Evolutionary conservation across 2,888 invertebrate species (phyloP).

Genomic region (Platypus cylindrus): DNA sequence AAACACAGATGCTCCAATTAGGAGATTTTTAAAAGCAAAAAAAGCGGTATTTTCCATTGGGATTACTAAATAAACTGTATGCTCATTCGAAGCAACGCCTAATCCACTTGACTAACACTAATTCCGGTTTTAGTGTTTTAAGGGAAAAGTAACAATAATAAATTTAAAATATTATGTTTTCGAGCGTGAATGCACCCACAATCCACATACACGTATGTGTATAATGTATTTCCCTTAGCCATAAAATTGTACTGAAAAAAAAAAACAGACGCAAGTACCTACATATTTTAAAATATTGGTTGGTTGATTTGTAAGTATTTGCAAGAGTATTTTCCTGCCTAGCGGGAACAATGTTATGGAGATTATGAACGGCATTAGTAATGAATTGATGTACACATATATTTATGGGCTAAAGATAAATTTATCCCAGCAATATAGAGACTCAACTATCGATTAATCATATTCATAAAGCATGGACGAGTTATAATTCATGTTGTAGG

Average conservation of each 20-base stretch:
- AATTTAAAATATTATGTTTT: constrained; percentile 7
- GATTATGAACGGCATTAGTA: constrained; percentile 6
- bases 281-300: constrained; percentile 5
- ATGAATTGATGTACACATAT: constrained; percentile 9
- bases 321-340: too few relatives aligned
- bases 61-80: constrained; percentile 1
- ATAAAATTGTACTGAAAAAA: too few relatives aligned
- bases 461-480: constrained; percentile 6
- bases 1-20: too few relatives aligned
- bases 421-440: constrained; percentile 7
- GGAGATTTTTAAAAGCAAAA: background rate
- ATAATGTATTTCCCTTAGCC: too few relatives aligned
- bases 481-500: constrained; percentile 6
- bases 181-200: constrained; percentile 1
- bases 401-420: constrained; percentile 9
- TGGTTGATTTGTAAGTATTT: constrained; percentile 7
- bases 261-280: too few relatives aligned
- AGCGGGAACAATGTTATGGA: constrained; percentile 1
- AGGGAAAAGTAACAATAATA: constrained; percentile 8
- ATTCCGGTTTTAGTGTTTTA: constrained; percentile 10
- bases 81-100: constrained; percentile 1
- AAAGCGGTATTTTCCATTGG: background rate
- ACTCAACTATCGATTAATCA: constrained; percentile 9
- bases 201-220: constrained; percentile 4
- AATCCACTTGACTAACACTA: constrained; percentile 8